Conservation (phyloP, 2,113 vertebrate species). For the Rhea pennata region DNA sequence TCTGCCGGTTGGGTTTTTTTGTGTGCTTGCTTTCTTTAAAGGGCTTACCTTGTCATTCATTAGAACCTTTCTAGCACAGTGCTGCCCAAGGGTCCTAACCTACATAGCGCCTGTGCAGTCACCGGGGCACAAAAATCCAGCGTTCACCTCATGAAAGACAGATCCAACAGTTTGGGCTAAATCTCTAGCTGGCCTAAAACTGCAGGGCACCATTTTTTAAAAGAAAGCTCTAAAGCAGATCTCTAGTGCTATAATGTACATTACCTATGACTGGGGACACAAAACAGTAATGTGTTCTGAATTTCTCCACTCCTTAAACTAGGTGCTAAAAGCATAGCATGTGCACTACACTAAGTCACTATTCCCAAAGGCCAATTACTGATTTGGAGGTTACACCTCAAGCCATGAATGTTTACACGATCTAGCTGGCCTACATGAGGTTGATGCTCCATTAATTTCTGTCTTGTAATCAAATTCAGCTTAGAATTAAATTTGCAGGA, state of each 20-base stretch:
- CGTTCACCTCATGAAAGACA: neutral
- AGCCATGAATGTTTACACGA: neutral
- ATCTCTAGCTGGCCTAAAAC: neutral
- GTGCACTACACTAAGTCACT: neutral
- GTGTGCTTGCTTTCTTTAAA: conserved; percentile 7
- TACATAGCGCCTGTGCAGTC: neutral
- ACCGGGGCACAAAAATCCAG: neutral
- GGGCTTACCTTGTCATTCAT: conserved; percentile 28
- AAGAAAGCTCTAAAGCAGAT: neutral
- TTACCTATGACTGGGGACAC: neutral
- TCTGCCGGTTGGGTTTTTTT: neutral
- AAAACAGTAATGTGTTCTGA: neutral
- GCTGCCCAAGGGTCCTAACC: conserved; percentile 54
- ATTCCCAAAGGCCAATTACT: accelerated
- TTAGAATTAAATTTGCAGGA: neutral
- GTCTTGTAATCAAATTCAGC: neutral
- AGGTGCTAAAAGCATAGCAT: neutral
- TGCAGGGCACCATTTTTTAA: neutral
- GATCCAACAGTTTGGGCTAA: neutral
- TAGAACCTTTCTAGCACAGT: neutral
- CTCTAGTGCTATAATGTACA: neutral
- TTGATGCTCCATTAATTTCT: neutral
- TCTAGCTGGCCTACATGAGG: neutral
- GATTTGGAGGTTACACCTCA: neutral
- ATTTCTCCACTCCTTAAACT: neutral